Base-by-base conservation (phyloP, 2,888 invertebrate species). In the Caenorhabditis virilis region DNA sequence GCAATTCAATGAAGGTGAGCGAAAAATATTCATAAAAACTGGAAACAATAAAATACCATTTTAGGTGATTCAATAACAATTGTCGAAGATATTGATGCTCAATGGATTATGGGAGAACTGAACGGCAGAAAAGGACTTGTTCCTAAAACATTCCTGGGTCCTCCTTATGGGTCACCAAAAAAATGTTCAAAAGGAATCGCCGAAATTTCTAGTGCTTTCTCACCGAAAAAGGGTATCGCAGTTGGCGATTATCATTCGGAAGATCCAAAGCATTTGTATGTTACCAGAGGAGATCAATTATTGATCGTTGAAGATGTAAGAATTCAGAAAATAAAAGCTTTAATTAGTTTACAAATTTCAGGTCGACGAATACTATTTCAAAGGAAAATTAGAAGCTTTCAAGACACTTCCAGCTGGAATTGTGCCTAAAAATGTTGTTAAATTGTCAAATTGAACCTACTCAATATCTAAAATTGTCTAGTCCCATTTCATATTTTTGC, bases 51-150 rank as follows among this genome's bases (percentile, higher is more conserved):
- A n/a, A n/a, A n/a, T n/a, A n/a, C 18, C 13, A 43, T 26, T 49
- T 22, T 36, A 62, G 63, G 62, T 23, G 72, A 72, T 18, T 49
- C 51, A 23, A 58, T 72, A 16, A 63, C 58, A 43, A 58, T 69
- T 15, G 4, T 72, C 11, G 72, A 72, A 30, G 55, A 63, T 41
- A 42, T 71, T 26, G 57, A 77, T 50, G 22, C 72, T 52, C 55
- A 77, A 57, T 74, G 65, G 67, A 26, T 68, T 7, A 54, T 55
- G 30, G 79, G 75, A 7, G 64, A 69, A 26, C 48, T 73, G 23
- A 42, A 64, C 27, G 69, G 72, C 27, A 46, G 46, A 25, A 57
- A 54, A n/a, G 79, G 79, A 36, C 59, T 78, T 22, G 76, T 74
- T 0, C 76, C 79, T 13, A 57, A 76, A 39, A 78, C 67, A 15